Base-by-base conservation (phyloP, 2,888 invertebrate species). In the Holacanthella duospinosa region DNA sequence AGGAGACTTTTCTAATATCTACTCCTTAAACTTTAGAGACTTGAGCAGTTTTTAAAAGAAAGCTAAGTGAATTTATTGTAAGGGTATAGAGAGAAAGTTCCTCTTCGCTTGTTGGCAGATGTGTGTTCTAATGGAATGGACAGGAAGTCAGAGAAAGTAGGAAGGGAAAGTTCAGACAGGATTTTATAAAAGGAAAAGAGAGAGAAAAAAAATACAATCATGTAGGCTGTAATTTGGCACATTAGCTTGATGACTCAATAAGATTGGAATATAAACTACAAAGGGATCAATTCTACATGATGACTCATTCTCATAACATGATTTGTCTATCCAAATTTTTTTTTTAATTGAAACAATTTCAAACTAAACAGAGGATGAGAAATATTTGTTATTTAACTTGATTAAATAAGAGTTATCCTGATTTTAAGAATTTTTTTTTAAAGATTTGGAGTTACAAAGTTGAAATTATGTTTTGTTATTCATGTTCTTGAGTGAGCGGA, bases 181-280 rank as follows among this genome's bases (percentile, higher is more conserved):
- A 16, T 16, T 16, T 9, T 6, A 6, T 36, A 36, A 9, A 16
- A 36, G 16, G 36, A 16, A 36, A 36, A 9, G 36, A n/a, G n/a
- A n/a, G n/a, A n/a, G n/a, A n/a, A n/a, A n/a, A n/a, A n/a, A n/a
- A n/a, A 56, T 25, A 27, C 28, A 28, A 27, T 21, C 36, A 36
- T 24, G 36, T 29, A 29, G n/a, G 57, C 12, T 19, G 27, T 64
- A 64, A 64, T 61, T 53, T 61, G 58, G 59, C 61, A 61, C 61
- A 64, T 64, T 64, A 64, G 61, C 61, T 64, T 64, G 64, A 64
- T 64, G 64, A 64, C 64, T 61, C 26, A 3, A 44, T 43, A 61
- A 64, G 61, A 64, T 64, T 61, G 61, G 64, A 16, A 44, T 16
- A 43, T 44, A 56, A 61, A 16, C 36, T 16, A n/a, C n/a, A n/a